Evolutionary conservation across 2,888 invertebrate genomes (phyloP).

Genomic region (Cryptocephalus moraei): DNA sequence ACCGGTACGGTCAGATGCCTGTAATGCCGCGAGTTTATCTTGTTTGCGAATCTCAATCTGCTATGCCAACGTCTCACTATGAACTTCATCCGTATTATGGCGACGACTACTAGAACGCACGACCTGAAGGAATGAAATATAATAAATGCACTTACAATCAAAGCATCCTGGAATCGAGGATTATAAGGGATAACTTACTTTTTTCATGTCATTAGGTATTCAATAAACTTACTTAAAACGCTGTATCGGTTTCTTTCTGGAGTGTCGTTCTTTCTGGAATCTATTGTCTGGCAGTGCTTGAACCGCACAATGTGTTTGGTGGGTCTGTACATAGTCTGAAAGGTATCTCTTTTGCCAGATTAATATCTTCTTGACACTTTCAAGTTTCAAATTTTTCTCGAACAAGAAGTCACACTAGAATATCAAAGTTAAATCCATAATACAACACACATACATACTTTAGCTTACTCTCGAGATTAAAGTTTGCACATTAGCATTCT

Average conservation of each 20-base stretch:
- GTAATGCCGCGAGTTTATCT: constrained; percentile 25
- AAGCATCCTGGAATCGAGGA: too few relatives aligned
- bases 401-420: constrained; percentile 47
- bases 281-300: constrained; percentile 12
- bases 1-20: constrained; percentile 1
- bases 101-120: constrained; percentile 46
- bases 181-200: too few relatives aligned
- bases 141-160: too few relatives aligned
- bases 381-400: constrained; percentile 63
- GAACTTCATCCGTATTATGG: constrained; percentile 55
- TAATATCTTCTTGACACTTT: constrained; percentile 79
- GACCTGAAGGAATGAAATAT: constrained; percentile 33
- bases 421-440: not conserved
- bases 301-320: constrained; percentile 21
- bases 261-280: not conserved
- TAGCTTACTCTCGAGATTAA: constrained; percentile 26
- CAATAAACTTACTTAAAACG: constrained; percentile 14
- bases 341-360: constrained; percentile 87
- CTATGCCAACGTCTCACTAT: constrained; percentile 53
- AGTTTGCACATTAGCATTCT: constrained; percentile 27
- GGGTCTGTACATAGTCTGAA: constrained; percentile 50
- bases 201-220: too few relatives aligned
- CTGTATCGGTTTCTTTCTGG: constrained; percentile 3
- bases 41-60: constrained; percentile 46
- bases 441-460: not conserved